phyloP scores from a whole-genome alignment of 2,797 vertebrate species.

The Aldrovandia affinis region DNA sequence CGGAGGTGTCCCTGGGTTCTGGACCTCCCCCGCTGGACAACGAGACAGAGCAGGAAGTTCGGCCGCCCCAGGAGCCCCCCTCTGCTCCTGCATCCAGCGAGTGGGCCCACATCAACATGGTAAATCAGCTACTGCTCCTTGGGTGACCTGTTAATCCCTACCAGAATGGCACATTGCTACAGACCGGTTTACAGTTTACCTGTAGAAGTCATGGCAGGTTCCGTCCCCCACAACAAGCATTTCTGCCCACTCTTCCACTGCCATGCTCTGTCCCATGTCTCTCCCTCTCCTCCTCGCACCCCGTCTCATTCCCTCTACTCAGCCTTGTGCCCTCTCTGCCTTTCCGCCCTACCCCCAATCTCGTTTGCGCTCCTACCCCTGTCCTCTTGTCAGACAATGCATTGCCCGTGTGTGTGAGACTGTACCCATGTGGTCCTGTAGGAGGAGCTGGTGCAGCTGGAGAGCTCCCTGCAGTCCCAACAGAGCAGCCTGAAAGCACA shows the following conservation, averaged over 20 bases:
- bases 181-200: not conserved
- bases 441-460: slow-evolving; percentile 86
- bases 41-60: slow-evolving; percentile 21
- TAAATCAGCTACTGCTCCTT: slow-evolving; percentile 53
- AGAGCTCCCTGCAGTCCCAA: slow-evolving; percentile 80
- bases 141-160: not conserved
- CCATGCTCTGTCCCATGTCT: not conserved
- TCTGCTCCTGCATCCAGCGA: slow-evolving; percentile 60
- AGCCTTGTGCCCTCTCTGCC: not conserved
- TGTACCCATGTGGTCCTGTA: slow-evolving; percentile 57
- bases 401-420: not conserved
- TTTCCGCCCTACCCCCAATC: too few relatives aligned
- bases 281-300: not conserved
- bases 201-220: too few relatives aligned
- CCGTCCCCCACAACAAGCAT: too few relatives aligned
- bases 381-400: too few relatives aligned
- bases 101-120: slow-evolving; percentile 85
- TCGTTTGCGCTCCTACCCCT: too few relatives aligned
- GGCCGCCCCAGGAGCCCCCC: slow-evolving; percentile 34
- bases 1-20: not conserved
- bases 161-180: not conserved
- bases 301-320: not conserved
- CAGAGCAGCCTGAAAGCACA: slow-evolving; percentile 82
- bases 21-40: slow-evolving; percentile 27
- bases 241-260: not conserved